Base-by-base conservation (phyloP, 2,888 invertebrate species). In the Dolomedes plantarius region DNA sequence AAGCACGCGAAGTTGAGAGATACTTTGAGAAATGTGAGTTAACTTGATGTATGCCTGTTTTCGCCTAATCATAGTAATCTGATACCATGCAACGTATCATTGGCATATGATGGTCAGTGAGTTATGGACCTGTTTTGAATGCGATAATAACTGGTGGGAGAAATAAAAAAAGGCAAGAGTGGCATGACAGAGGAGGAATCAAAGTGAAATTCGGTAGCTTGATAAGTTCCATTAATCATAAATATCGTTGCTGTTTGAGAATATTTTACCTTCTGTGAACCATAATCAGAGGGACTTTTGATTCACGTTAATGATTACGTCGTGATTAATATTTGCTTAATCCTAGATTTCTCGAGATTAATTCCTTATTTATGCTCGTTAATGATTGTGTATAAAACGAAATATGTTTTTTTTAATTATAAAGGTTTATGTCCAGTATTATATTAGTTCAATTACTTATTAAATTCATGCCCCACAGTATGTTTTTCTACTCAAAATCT, bases 91-190 rank as follows among this genome's bases (percentile, higher is more conserved):
- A 56, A 56, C 56, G 23, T 19, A 23, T 56, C 6, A 23, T 56
- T 56, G 23, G 5, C 1, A 2, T 1, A 1, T 56, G 19, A 56
- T 56, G 16, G 23, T 23, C 23, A 23, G 56, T 56, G 56, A 56
- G 56, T 56, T 56, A 56, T 56, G 56, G 46, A 16, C 23, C 19
- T 23, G 56, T 23, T 56, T 56, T 56, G 56, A 56, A 56, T 56
- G 23, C 41, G 41, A 16, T 46, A 13, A 46, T 46, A 46, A 13
- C 2, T 46, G 13, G n/a, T n/a, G n/a, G n/a, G 36, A 36, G 6
- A 36, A 9, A 6, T 9, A 9, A 9, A 36, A 36, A 36, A 36
- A 36, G n/a, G n/a, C n/a, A n/a, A 36, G 5, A 9, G 36, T 7
- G 36, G 9, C 9, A 36, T 36, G 36, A 36, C 36, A 46, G 46